Percentiles rank a stretch among this genome's conserved stretches.
Conservation (phyloP, 2,113 vertebrate genomes). For the Gracilinanus agilis region DNA sequence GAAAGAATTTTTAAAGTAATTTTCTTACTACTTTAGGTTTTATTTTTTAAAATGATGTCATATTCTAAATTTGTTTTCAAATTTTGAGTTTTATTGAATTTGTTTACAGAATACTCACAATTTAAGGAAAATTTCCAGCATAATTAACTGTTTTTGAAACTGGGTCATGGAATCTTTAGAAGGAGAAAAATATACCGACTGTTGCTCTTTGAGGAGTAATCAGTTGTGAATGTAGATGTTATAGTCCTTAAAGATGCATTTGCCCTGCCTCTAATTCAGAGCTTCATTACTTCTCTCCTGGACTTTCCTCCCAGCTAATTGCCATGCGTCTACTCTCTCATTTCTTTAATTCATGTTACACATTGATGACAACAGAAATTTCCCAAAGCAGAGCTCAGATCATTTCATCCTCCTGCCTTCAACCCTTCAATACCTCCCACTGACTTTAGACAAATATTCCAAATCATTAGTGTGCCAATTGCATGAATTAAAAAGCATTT, state of each 20-base stretch:
- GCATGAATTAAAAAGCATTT: neutral
- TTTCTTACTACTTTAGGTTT: conserved; percentile 26
- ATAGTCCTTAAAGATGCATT: neutral
- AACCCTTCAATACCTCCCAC: neutral
- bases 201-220: neutral
- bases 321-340: neutral
- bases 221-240: neutral
- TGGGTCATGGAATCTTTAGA: neutral
- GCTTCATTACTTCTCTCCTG: neutral
- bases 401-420: neutral
- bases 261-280: neutral
- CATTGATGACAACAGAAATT: neutral
- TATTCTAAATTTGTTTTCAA: conserved; percentile 4
- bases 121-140: conserved; percentile 29
- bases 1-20: conserved; percentile 60
- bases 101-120: conserved; percentile 10
- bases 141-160: conserved; percentile 21
- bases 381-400: neutral
- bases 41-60: conserved; percentile 10
- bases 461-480: neutral
- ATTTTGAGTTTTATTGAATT: conserved; percentile 55
- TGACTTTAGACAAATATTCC: neutral
- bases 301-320: neutral
- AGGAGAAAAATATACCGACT: neutral
- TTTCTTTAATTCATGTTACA: neutral